phyloP scores from a whole-genome alignment of 2,113 vertebrate species.

The Xenus cinereus region DNA sequence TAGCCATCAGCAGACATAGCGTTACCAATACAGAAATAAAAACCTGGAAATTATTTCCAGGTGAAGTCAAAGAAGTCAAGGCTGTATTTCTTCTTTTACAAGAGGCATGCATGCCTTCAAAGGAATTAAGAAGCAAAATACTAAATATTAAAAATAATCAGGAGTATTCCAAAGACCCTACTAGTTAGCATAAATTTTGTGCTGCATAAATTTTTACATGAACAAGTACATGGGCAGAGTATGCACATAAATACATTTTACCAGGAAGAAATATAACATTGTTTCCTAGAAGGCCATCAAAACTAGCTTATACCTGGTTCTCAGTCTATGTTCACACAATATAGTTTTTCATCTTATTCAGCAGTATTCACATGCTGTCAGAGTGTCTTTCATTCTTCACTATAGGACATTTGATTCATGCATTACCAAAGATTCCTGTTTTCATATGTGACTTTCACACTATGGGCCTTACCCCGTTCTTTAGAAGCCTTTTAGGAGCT shows the following conservation, averaged over 20 bases:
- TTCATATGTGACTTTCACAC: background rate
- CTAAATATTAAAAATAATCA: background rate
- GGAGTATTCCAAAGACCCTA: background rate
- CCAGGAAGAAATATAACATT: background rate
- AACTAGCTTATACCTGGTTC: background rate
- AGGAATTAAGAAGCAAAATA: background rate
- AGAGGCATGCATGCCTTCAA: background rate
- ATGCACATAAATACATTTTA: background rate
- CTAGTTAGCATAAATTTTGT: background rate
- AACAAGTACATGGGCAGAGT: background rate
- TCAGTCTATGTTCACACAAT: background rate
- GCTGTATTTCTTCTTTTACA: background rate
- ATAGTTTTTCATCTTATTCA: background rate
- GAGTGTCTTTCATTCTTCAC: background rate
- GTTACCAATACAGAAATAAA: background rate
- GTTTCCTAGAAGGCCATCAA: background rate
- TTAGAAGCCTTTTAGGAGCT: background rate
- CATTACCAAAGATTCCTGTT: background rate
- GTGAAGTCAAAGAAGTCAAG: background rate
- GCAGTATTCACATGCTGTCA: background rate
- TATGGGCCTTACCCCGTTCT: background rate
- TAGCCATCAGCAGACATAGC: background rate
- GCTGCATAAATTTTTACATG: background rate
- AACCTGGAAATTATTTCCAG: background rate
- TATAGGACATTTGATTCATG: background rate